Evolutionary conservation across 2,888 invertebrate genomes (phyloP), one percentile per base, ranked within the genome.

Genomic region (Chrysodeixis includens): DNA sequence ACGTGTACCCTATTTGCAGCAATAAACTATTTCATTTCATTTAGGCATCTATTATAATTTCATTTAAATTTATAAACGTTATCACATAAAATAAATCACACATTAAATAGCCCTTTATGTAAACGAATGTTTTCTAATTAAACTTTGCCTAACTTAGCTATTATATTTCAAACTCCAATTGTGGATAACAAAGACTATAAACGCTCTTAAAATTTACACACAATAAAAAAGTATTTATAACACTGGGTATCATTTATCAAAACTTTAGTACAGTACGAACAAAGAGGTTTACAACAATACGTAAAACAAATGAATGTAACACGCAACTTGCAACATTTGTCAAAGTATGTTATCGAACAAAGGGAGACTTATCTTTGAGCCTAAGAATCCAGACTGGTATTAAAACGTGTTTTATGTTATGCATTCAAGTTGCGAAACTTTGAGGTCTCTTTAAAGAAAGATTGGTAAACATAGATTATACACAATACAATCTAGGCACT

Each of bases 351-450:
- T 20, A 40, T 56, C n/a, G 8, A 8, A 35, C 8, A 14, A 56
- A 40, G 16, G 18, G 20, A 9, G 4, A 26, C 40, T 26, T 26
- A 46, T 16, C 35, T 22, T 12, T 59, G 35, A 59, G 52, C 16
- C 59, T 59, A 40, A 52, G 35, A 12, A 30, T 56, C 16, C 18
- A 46, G 40, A 56, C 56, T 14, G 20, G 22, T 20, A 56, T 56
- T 40, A 56, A 40, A 40, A n/a, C 6, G n/a, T 40, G 40, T 40
- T 40, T 40, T 40, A 35, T 40, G 7, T 40, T 4, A 7, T n/a
- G n/a, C 40, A n/a, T 40, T 35, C 35, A 35, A 35, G 35, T 35
- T 14, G 10, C 10, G 12, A 35, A 0, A 35, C 14, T 32, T 1
- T n/a, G n/a, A 1, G n/a, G 40, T 40, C n/a, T 40, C n/a, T 26